Percentiles rank a stretch among this genome's conserved stretches.
These are phyloP conservation scores for Percopsis transmontana DNA, from an alignment of 2,113 vertebrate genomes.

Conservation along the genomic window DNA sequence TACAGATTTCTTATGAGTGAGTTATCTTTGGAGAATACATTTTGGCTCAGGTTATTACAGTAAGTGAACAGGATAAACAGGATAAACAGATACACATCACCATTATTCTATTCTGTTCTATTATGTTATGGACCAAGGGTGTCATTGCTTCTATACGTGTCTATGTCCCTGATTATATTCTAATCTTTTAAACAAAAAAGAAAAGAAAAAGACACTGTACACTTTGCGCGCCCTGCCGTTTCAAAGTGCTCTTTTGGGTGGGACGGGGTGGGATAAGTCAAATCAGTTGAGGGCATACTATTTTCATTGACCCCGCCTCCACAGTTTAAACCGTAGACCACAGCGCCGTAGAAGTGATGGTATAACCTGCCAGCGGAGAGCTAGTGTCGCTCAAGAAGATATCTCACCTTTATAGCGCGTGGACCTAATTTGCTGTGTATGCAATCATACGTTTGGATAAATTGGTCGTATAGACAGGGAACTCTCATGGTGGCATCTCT, in stretches of 20 bases:
- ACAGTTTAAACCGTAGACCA: not conserved
- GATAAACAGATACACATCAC: too few species aligned
- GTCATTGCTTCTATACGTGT: too few species aligned
- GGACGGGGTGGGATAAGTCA: slow-evolving; percentile 64
- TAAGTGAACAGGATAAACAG: not conserved
- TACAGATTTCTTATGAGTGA: too few species aligned
- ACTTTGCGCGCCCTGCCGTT: too few species aligned
- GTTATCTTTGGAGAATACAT: too few species aligned
- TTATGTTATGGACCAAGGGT: slow-evolving; percentile 15
- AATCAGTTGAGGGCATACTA: slow-evolving; percentile 42
- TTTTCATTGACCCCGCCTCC: slow-evolving; percentile 15
- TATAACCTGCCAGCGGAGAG: slow-evolving; percentile 7
- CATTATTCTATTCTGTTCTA: not conserved
- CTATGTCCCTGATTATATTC: too few species aligned
- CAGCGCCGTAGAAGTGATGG: not conserved
- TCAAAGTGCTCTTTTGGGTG: not conserved
- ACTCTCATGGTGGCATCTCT: slow-evolving; percentile 52
- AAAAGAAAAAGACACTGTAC: too few species aligned
- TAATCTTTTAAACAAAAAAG: too few species aligned
- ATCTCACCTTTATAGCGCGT: slow-evolving; percentile 18
- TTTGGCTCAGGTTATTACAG: too few species aligned
- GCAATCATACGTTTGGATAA: not conserved
- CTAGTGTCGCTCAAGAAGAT: slow-evolving; percentile 16
- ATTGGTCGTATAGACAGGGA: not conserved
- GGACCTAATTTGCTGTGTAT: not conserved